A percentile compares a stretch with the other conserved stretches of the same genome.
phyloP scores from a whole-genome alignment of 1,140 invertebrate species.

The Drosophila leontia region DNA sequence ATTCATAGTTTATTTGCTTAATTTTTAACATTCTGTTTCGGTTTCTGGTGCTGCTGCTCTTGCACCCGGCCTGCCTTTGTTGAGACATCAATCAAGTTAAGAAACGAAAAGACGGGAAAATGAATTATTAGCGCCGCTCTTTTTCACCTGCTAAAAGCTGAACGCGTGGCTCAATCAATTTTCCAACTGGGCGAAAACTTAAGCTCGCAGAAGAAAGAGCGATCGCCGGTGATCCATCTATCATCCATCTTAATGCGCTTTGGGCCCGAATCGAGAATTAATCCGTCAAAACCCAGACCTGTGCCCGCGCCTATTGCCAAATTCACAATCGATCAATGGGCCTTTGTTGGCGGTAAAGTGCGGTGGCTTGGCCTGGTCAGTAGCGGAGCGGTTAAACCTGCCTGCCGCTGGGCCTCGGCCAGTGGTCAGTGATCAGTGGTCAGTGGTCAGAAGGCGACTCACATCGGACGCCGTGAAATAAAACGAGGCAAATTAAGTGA shows the following conservation, averaged over 20 bases:
- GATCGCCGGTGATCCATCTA: conserved; percentile 70
- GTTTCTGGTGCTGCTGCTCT: conserved; percentile 10
- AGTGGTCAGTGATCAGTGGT: conserved; percentile 1
- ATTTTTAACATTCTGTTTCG: conserved; percentile 46
- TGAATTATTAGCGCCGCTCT: conserved; percentile 62
- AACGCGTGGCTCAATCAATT: conserved; percentile 78
- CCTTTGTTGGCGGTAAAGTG: conserved; percentile 49
- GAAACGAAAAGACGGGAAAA: conserved; percentile 30
- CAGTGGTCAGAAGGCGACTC: background rate
- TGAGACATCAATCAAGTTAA: conserved; percentile 69
- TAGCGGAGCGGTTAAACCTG: conserved; percentile 22
- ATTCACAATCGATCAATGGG: conserved; percentile 78
- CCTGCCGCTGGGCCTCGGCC: conserved; percentile 27
- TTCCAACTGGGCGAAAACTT: conserved; percentile 67
- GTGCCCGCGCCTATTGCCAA: conserved; percentile 60
- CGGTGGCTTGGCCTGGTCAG: conserved; percentile 45
- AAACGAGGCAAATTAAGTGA: conserved; percentile 60
- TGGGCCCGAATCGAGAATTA: conserved; percentile 78
- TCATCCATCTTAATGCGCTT: conserved; percentile 76
- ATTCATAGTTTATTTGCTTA: conserved; percentile 79
- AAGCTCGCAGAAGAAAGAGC: conserved; percentile 70
- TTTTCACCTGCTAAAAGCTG: conserved; percentile 49
- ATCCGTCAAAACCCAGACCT: conserved; percentile 68
- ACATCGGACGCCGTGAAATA: conserved; percentile 4
- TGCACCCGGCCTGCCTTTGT: conserved; percentile 35